Percentiles rank a stretch among this genome's conserved stretches.
These are phyloP conservation scores for Lophius americanus DNA, from an alignment of 2,797 vertebrate genomes.

Conservation along the genomic window DNA sequence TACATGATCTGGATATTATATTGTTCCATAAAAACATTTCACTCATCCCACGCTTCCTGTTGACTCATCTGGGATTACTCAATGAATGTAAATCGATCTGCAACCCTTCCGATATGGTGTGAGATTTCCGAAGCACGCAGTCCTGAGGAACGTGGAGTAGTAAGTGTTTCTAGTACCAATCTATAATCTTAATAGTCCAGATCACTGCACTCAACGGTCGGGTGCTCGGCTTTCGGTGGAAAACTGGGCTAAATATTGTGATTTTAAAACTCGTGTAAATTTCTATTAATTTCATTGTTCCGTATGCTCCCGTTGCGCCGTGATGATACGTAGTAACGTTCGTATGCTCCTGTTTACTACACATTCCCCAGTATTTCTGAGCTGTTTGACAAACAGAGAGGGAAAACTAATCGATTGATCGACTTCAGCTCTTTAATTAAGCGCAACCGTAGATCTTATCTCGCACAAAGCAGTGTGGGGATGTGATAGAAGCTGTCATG, in stretches of 20 bases:
- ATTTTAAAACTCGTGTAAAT: neutral
- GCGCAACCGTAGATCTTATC: neutral
- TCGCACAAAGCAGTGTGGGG: neutral
- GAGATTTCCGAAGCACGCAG: conserved; percentile 73
- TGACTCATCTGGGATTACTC: conserved; percentile 46
- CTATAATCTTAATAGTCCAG: conserved; percentile 11
- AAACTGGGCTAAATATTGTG: conserved; percentile 8
- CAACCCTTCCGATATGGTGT: conserved; percentile 51
- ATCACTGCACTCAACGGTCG: conserved; percentile 30
- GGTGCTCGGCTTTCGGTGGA: neutral
- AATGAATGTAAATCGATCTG: conserved; percentile 62
- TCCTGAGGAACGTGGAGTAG: conserved; percentile 79
- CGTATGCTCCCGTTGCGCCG: conserved; percentile 10
- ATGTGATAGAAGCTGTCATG: conserved; percentile 22
- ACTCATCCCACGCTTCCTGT: conserved; percentile 22
- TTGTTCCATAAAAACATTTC: conserved; percentile 53
- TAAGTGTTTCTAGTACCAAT: conserved; percentile 76
- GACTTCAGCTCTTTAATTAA: neutral
- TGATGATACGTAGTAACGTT: conserved; percentile 29
- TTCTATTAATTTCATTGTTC: neutral
- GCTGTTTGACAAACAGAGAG: neutral
- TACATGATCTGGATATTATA: conserved; percentile 61
- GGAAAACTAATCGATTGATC: neutral
- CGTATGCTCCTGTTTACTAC: conserved; percentile 19
- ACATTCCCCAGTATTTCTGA: conserved; percentile 7